These are phyloP conservation scores for Cephalopachus bancanus DNA, from an alignment of 2,797 vertebrate species.

Conservation along the genomic window DNA sequence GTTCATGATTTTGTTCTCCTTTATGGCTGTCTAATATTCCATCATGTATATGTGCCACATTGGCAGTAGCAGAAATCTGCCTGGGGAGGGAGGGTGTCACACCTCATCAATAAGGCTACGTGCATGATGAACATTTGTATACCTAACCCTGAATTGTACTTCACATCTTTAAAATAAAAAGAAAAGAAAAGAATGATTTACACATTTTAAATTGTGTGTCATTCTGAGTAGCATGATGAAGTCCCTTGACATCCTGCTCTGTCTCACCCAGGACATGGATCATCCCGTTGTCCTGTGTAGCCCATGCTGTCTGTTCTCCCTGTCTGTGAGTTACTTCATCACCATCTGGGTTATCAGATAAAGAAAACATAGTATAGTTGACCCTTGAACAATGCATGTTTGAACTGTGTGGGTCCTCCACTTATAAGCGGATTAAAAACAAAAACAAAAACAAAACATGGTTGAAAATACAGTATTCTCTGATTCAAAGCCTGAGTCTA, in stretches of 20 bases:
- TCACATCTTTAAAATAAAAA: no score
- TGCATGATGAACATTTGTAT: no score
- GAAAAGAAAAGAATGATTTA: neutral
- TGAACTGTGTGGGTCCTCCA: neutral
- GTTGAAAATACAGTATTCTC: neutral
- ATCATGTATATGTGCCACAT: no score
- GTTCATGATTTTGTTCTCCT: no score
- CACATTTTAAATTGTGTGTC: neutral
- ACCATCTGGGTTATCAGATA: neutral
- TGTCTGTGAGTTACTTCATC: neutral
- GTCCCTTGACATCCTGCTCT: neutral
- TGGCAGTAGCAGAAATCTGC: no score
- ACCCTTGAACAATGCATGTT: neutral
- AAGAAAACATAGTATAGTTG: neutral
- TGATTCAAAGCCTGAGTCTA: neutral
- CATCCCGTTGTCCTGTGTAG: neutral
- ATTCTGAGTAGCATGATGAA: neutral
- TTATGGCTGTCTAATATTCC: no score
- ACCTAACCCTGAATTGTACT: no score
- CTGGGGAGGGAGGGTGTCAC: no score
- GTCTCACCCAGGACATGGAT: neutral
- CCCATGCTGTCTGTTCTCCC: neutral
- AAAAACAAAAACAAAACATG: no score
- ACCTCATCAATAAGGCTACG: no score
- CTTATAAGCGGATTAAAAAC: neutral